A percentile compares a stretch with the other conserved stretches of the same genome.
Evolutionary conservation across 2,888 invertebrate genomes (phyloP).

Genomic region (Vanessa cardui): DNA sequence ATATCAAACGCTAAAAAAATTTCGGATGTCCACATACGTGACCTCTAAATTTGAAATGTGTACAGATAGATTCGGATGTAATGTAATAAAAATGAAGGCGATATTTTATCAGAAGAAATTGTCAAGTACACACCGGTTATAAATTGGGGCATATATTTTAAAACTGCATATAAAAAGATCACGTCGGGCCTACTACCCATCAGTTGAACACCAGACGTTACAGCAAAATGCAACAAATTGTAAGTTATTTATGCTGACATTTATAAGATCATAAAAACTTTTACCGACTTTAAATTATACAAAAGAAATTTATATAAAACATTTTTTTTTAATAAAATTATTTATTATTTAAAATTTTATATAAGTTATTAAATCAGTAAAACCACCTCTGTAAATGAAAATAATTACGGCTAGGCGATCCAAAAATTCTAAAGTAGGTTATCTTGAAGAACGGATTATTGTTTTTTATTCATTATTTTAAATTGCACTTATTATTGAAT

Average conservation of each 20-base stretch:
- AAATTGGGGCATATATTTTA: constrained; percentile 57
- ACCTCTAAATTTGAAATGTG: constrained; percentile 5
- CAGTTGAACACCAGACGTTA: constrained; percentile 55
- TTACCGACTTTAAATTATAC: neutral
- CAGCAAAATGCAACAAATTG: constrained; percentile 22
- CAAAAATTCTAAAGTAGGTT: too few relatives aligned
- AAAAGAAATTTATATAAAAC: neutral
- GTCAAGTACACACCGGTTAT: constrained; percentile 52
- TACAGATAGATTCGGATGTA: neutral
- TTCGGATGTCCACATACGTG: neutral
- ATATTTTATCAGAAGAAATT: constrained; percentile 37
- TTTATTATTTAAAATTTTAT: neutral
- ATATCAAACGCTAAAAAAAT: too few relatives aligned
- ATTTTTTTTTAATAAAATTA: too few relatives aligned
- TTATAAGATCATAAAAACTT: neutral
- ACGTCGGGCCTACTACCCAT: constrained; percentile 48
- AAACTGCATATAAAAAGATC: constrained; percentile 61
- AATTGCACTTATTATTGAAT: too few relatives aligned
- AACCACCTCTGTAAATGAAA: too few relatives aligned
- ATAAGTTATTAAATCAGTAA: neutral
- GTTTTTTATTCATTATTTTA: too few relatives aligned
- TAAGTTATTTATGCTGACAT: constrained; percentile 7
- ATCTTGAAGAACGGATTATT: too few relatives aligned
- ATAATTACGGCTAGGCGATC: too few relatives aligned
- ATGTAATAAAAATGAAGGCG: constrained; percentile 42